Evolutionary conservation across 1,140 invertebrate genomes (phyloP), one percentile per base, ranked within the genome.

Genomic region (Metaphire vulgaris): DNA sequence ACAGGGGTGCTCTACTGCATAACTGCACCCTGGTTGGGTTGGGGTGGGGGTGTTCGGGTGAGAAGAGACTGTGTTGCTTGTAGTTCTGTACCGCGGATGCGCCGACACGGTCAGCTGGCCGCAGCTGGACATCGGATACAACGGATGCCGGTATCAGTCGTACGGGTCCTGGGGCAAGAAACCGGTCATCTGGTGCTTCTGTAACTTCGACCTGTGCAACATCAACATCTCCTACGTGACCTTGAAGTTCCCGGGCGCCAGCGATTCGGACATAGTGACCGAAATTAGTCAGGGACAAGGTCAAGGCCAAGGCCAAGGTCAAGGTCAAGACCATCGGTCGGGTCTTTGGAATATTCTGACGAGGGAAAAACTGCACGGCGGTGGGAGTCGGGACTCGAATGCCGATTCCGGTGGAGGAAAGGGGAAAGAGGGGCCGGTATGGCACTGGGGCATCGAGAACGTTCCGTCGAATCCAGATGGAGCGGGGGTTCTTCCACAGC

Each of bases 221-320:
- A 74, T 74, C 72, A 74, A 74, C 41, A 41, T 41, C 32, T 41
- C 72, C 72, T 74, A 74, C 72, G 34, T 74, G 6, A 74, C 26
- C 6, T 26, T 56, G 6, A 56, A 56, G 21, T 56, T 56, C 41
- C 41, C 41, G 6, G 41, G 41, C 6, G 41, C 41, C 41, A 56
- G 41, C 41, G 41, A 56, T 21, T 6, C 41, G 21, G 41, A 21
- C 41, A 21, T 56, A 12, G 6, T 56, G 41, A 56, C 41, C 41
- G 41, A 56, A 21, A 56, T 56, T 21, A 56, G 21, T 21, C 41
- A 56, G 21, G 41, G 41, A 12, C 41, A 56, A 56, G 41, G 41
- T 12, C 41, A 56, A 21, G 21, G 6, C 21, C 41, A 56, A 56
- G 41, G 41, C 21, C 41, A 56, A 56, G 41, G 41, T 6, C 41